Base-by-base conservation (phyloP, 2,113 vertebrate genomes). In the Macaca fascicularis region DNA sequence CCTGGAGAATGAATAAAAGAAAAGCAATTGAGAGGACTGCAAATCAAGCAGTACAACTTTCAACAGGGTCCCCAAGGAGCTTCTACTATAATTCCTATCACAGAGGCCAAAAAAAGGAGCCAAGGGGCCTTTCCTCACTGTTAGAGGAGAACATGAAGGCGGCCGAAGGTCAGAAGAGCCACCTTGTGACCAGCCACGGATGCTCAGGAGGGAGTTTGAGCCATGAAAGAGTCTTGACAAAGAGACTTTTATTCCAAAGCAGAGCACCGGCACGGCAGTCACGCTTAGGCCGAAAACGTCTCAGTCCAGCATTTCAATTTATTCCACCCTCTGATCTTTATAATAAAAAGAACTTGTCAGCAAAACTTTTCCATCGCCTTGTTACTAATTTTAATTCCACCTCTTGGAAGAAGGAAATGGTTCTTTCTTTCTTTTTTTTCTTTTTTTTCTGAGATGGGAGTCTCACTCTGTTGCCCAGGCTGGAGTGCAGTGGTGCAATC, bases 241-340 rank as follows among this genome's bases (percentile, higher is more conserved):
- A 81, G 38, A 32, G 20, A 23, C 48, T 52, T 23, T 45, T 1
- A 22, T 35, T 10, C 69, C 48, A 12, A 19, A 14, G 81, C 35
- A 17, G 7, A 17, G 48, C 19, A 13, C 70, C 11, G 9, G 76
- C 84, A 30, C 2, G 40, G 90, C 38, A 12, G 45, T 1, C 30
- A 19, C 0, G 0, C 40, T 2, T 5, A 30, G 6, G 8, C 52
- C 30, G 19, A 74, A 19, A 43, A 72, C 20, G 7, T 25, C 13
- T 4, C 59, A 2, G 57, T 35, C 45, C 35, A 35, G 3, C 52
- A 43, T 45, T 35, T 59, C n/a, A 30, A 32, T 23, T 40, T n/a
- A 48, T 23, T n/a, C 25, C 11, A 40, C 52, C 67, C 72, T 82
- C 74, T n/a, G 17, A 25, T 64, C 23, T 78, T 78, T 13, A 43